Base-by-base conservation (phyloP, 2,113 vertebrate species). In the Oplegnathus fasciatus region DNA sequence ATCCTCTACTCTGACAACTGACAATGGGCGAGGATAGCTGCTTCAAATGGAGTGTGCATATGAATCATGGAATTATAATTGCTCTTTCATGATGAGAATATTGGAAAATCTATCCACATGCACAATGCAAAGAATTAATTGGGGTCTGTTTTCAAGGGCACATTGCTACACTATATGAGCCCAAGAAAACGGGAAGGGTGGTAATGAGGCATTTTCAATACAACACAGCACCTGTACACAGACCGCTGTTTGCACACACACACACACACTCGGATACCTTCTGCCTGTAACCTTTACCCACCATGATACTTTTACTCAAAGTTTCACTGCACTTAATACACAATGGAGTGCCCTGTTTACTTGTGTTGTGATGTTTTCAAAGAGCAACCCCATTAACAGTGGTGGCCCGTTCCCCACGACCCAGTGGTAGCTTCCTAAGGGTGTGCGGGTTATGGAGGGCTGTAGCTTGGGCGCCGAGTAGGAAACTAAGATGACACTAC, bases 51-150 rank as follows among this genome's bases (percentile, higher is more conserved):
- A 93, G 91, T 93, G 92, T 86, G 87, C 85, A 86, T 91, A 94
- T 92, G 90, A 94, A 93, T 93, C 93, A 90, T 92, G 89, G 93
- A 92, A 92, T 94, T 92, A 94, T 93, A 94, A 94, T 94, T 94
- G 92, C 92, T 91, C 91, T 94, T 94, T 95, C 92, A 93, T 94
- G 92, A 94, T 93, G 91, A 91, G 90, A 90, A 93, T 92, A 94
- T 93, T 93, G 86, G 89, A 93, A 92, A 93, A 94, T 94, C 91
- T 89, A 93, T 87, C 90, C 84, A 82, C 83, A 91, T 82, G 85
- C 89, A 90, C 91, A 90, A 93, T 92, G 89, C 90, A 91, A 91
- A 89, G 83, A 89, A 93, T 93, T 92, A 93, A 95, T 94, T 95
- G 93, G 89, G 84, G 86, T 92, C 89, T 93, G 83, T 93, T 94